A percentile compares a stretch with the other conserved stretches of the same genome.
Conservation (phyloP, 2,797 vertebrate species). For the Halcyon chelicuti region DNA sequence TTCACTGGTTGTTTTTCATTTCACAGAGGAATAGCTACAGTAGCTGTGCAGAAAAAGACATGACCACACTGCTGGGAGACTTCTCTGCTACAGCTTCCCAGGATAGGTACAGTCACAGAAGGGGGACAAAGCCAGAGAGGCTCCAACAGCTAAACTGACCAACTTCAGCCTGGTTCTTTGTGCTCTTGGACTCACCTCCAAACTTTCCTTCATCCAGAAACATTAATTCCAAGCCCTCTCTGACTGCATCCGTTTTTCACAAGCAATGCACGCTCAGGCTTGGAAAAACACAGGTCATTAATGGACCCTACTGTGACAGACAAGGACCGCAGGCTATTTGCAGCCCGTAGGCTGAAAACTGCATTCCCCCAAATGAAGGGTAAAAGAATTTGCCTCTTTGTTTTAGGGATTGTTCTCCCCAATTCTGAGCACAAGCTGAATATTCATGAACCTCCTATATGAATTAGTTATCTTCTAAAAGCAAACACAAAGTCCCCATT, state of each 20-base stretch:
- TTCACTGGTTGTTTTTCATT: background rate
- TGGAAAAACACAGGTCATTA: slow-evolving; percentile 6
- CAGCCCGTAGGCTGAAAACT: background rate
- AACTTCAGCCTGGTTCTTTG: background rate
- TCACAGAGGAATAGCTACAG: background rate
- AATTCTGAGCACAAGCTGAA: slow-evolving; percentile 11
- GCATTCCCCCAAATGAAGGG: slow-evolving; percentile 20
- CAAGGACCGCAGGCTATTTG: background rate
- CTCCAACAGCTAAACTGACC: background rate
- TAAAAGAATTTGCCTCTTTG: slow-evolving; percentile 60
- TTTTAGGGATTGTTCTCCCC: slow-evolving; percentile 39
- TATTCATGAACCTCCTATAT: slow-evolving; percentile 58
- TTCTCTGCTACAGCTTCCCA: background rate
- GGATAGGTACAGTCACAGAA: background rate
- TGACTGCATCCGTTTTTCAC: background rate
- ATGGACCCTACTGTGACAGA: background rate
- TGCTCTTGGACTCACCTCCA: slow-evolving; percentile 21
- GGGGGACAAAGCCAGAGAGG: background rate
- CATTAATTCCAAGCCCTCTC: background rate
- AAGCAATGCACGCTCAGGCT: background rate
- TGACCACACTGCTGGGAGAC: background rate
- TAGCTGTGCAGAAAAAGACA: background rate
- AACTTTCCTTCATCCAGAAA: slow-evolving; percentile 17
- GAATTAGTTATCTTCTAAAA: slow-evolving; percentile 53
- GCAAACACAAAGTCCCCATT: slow-evolving; percentile 31